phyloP scores from a whole-genome alignment of 2,888 invertebrate genomes.

The Pseudolycoriella hygida region DNA sequence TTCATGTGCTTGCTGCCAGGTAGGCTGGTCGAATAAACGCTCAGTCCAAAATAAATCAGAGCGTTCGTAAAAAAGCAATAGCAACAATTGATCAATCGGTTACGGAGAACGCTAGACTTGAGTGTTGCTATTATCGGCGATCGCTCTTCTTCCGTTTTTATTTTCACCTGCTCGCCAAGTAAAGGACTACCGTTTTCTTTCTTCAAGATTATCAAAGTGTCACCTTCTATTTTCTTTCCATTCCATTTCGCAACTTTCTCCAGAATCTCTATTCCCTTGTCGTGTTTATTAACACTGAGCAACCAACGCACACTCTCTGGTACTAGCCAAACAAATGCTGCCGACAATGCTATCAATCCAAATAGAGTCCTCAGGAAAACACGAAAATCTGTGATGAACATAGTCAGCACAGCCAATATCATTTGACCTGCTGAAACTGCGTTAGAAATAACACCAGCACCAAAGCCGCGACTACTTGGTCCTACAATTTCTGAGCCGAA shows the following conservation, averaged over 20 bases:
- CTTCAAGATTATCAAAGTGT: conserved; percentile 4
- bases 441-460: conserved; percentile 49
- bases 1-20: no score
- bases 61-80: no score
- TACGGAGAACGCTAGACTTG: no score
- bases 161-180: no score
- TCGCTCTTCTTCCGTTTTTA: no score
- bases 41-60: no score
- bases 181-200: no score
- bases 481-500: conserved; percentile 65
- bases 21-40: no score
- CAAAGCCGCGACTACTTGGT: conserved; percentile 50
- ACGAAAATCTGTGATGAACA: conserved; percentile 50
- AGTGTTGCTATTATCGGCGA: no score
- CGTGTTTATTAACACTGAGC: conserved; percentile 37
- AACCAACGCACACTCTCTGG: conserved; percentile 66
- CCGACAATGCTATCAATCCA: conserved; percentile 36
- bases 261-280: conserved; percentile 38
- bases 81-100: no score
- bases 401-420: conserved; percentile 45
- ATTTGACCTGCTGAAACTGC: conserved; percentile 56
- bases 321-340: conserved; percentile 46
- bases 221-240: conserved; percentile 20
- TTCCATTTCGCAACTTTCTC: conserved; percentile 42
- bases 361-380: conserved; percentile 31